Percentiles rank a stretch among this genome's conserved stretches.
phyloP scores from a whole-genome alignment of 2,113 vertebrate genomes.

The Hyperopisus bebe region DNA sequence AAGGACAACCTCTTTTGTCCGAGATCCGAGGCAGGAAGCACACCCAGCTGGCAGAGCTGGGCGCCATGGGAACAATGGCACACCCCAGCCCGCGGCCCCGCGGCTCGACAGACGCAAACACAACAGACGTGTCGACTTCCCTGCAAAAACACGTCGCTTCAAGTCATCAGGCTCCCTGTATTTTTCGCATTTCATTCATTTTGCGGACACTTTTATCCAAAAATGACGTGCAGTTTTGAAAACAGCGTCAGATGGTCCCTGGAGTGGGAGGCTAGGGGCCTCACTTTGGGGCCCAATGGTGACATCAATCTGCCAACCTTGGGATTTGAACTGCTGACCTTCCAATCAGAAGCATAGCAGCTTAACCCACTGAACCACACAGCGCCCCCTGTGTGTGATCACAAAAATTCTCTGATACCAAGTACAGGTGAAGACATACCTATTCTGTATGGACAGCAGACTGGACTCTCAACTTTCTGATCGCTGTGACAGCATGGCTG shows the following conservation, averaged over 20 bases:
- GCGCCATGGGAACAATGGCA: slow-evolving; percentile 5
- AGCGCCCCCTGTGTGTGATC: background rate
- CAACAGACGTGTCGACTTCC: background rate
- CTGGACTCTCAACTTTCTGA: background rate
- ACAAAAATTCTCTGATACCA: background rate
- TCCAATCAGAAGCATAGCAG: background rate
- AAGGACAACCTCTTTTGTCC: slow-evolving; percentile 16
- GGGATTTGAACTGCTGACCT: background rate
- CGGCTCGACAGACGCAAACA: background rate
- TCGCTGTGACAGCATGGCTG: background rate
- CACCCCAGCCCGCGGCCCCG: background rate
- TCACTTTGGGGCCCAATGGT: background rate
- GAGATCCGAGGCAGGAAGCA: slow-evolving; percentile 23
- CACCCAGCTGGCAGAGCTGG: slow-evolving; percentile 14
- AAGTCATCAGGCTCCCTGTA: background rate
- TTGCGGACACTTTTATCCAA: background rate
- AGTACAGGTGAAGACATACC: background rate
- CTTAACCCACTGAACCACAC: background rate
- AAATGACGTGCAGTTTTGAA: background rate
- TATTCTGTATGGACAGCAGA: background rate
- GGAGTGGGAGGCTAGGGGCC: background rate
- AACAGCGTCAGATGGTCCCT: background rate
- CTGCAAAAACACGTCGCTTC: background rate
- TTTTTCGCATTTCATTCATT: background rate
- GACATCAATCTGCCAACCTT: background rate